phyloP scores from a whole-genome alignment of 2,797 vertebrate genomes.

The Apogon hyalosoma region DNA sequence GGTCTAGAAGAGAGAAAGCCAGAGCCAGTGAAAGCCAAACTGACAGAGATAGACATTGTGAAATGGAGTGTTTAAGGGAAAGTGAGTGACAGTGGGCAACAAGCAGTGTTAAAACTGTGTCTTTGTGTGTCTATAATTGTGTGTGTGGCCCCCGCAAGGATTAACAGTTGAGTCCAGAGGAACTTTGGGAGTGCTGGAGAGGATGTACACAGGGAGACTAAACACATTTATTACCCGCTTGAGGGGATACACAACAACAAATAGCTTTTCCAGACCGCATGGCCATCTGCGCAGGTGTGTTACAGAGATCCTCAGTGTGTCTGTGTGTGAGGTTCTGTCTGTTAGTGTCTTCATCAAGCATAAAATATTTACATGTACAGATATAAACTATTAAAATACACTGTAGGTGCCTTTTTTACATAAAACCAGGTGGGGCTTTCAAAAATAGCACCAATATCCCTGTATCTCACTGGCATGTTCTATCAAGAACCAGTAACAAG shows the following conservation, averaged over 20 bases:
- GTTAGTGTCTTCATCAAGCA: constrained; percentile 8
- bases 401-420: not conserved
- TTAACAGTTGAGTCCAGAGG: constrained; percentile 28
- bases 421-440: constrained; percentile 6
- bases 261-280: constrained; percentile 56
- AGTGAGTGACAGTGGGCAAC: constrained; percentile 6
- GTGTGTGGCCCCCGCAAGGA: constrained; percentile 3
- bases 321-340: constrained; percentile 18
- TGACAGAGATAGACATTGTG: not conserved
- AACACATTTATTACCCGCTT: constrained; percentile 55
- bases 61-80: constrained; percentile 1
- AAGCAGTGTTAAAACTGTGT: constrained; percentile 5
- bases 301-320: constrained; percentile 18
- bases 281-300: constrained; percentile 36
- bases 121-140: constrained; percentile 4
- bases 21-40: constrained; percentile 1
- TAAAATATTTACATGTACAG: constrained; percentile 7
- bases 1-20: constrained; percentile 3
- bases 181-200: constrained; percentile 29
- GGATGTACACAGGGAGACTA: constrained; percentile 42
- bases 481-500: constrained; percentile 1
- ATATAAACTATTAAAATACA: constrained; percentile 5
- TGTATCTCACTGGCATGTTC: constrained; percentile 19
- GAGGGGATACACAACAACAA: constrained; percentile 49
- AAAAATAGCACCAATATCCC: constrained; percentile 17